Evolutionary conservation across 2,113 vertebrate species (phyloP).

Genomic region (Callithrix jacchus): DNA sequence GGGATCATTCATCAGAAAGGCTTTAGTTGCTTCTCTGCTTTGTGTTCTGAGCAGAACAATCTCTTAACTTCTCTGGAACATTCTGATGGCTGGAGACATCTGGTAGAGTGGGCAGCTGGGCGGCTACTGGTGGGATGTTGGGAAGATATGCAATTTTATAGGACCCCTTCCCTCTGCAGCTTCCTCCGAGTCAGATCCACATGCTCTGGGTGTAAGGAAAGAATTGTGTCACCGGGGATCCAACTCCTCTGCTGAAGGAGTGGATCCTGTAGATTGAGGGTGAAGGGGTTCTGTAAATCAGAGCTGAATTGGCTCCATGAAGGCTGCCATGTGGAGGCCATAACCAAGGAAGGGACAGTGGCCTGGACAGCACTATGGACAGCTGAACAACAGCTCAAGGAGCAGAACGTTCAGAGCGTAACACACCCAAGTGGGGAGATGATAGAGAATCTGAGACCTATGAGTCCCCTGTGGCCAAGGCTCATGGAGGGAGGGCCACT

Average conservation of each 20-base stretch:
- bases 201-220: background rate
- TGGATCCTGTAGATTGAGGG: background rate
- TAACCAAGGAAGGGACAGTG: background rate
- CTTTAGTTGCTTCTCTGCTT: no score
- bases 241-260: background rate
- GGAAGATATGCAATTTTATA: background rate
- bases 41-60: background rate
- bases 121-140: background rate
- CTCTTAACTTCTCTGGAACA: background rate
- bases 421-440: background rate
- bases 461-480: background rate
- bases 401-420: background rate
- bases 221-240: background rate
- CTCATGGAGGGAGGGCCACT: background rate
- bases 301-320: background rate
- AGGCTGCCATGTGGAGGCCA: background rate
- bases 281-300: background rate
- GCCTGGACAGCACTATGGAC: no score
- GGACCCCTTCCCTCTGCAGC: background rate
- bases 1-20: background rate
- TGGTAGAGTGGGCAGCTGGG: no score
- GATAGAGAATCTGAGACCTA: background rate
- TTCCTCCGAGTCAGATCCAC: background rate
- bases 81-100: background rate
- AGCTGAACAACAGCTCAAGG: background rate